Base-by-base conservation (phyloP, 2,888 invertebrate species). In the Micropterix aruncella region DNA sequence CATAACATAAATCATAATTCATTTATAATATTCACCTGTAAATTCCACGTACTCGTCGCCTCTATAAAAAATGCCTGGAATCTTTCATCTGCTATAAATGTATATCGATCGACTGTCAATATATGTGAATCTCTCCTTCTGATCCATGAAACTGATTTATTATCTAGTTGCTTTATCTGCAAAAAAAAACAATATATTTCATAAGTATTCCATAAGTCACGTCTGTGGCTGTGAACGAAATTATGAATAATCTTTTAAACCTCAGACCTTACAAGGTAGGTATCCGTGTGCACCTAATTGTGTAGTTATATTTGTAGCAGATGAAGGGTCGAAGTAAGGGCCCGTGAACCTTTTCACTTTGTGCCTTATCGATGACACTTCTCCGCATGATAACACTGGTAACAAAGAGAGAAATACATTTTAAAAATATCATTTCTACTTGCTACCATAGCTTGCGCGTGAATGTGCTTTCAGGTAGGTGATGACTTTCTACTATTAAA, bases 281-380 rank as follows among this genome's bases (percentile, higher is more conserved):
- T 78, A 80, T 44, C 80, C 80, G 58, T 78, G 77, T 18, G 79
- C 78, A 50, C 80, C 80, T 54, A 80, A 61, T 58, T 81, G 80
- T 45, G 79, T 79, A 44, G 80, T 80, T 57, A 80, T 75, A 59
- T 80, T 80, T 51, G 75, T 75, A 50, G 78, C 74, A 41, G 73
- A 74, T 48, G 65, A 65, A 42, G 75, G 66, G 59, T 79, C 79
- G 58, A 79, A 78, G 57, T 74, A 78, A 50, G 79, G 79, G 44
- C 77, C 77, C 48, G 77, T 75, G 63, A 77, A 12, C 27, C 27
- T 27, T 27, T 27, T 27, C 27, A 27, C 27, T 12, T 27, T 27
- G 7, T 27, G 27, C 27, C 27, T 5, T 12, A 27, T 7, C 12
- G 12, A 27, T 7, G 5, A 7, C 7, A 27, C 27, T 27, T 27